Evolutionary conservation across 2,888 invertebrate species (phyloP).

Genomic region (Loripinus fragilis): DNA sequence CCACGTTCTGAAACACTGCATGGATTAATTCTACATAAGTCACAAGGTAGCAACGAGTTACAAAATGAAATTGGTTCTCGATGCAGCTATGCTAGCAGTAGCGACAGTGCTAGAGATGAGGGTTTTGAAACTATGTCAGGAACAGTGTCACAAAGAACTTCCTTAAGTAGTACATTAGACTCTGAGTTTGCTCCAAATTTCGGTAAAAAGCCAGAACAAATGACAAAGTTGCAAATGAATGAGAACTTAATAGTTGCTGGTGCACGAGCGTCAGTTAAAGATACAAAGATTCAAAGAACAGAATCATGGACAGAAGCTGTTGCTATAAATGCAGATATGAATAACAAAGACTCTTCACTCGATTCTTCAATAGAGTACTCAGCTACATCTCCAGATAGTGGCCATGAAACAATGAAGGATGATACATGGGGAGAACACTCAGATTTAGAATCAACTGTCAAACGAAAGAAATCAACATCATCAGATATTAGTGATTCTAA

Average conservation of each 20-base stretch:
- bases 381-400: conserved; percentile 72
- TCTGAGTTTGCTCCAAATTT: conserved; percentile 72
- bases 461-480: conserved; percentile 31
- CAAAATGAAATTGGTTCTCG: conserved; percentile 75
- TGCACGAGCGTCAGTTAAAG: conserved; percentile 67
- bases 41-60: conserved; percentile 67
- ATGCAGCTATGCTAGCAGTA: conserved; percentile 76
- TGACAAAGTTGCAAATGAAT: conserved; percentile 57
- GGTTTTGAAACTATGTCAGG: conserved; percentile 81
- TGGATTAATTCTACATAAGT: conserved; percentile 55
- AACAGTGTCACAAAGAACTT: conserved; percentile 80
- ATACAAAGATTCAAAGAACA: conserved; percentile 71
- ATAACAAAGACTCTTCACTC: conserved; percentile 59
- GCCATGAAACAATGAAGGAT: conserved; percentile 72
- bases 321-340: conserved; percentile 58
- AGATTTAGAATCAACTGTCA: conserved; percentile 56
- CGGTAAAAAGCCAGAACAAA: conserved; percentile 55
- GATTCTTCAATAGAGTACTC: conserved; percentile 69
- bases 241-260: conserved; percentile 61
- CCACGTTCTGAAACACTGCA: conserved; percentile 55
- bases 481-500: conserved; percentile 30
- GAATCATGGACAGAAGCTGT: conserved; percentile 78
- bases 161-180: conserved; percentile 81
- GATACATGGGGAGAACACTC: conserved; percentile 70
- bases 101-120: conserved; percentile 78